These are phyloP conservation scores for Penaeus vannamei DNA, from an alignment of 1,140 invertebrate genomes.

Conservation along the genomic window DNA sequence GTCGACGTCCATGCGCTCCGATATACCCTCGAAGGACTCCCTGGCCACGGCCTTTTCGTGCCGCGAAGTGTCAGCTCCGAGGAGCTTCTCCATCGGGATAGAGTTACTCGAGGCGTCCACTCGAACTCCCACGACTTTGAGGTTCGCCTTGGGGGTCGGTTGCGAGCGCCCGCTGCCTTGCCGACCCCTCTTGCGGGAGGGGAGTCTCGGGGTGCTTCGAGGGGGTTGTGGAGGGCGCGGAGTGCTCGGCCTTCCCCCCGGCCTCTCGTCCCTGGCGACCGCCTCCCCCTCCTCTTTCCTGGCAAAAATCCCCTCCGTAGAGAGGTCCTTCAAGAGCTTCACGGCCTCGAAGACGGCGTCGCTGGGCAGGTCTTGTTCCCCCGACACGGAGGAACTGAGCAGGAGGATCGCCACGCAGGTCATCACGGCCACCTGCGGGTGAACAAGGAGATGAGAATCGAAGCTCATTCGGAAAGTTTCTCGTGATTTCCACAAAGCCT, in stretches of 20 bases:
- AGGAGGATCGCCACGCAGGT: conserved; percentile 11
- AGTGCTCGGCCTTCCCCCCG: not conserved
- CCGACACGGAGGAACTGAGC: not conserved
- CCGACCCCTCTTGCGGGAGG: not conserved
- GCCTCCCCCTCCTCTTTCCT: not conserved
- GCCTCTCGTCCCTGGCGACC: not conserved
- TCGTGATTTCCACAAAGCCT: not conserved
- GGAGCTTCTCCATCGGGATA: conserved; percentile 10
- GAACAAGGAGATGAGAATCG: not conserved
- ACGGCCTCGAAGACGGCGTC: conserved; percentile 52
- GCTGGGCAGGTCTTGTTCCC: conserved; percentile 35
- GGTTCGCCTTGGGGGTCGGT: not conserved
- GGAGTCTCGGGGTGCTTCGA: no score
- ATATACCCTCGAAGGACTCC: not conserved
- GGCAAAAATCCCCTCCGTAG: not conserved
- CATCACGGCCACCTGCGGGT: conserved; percentile 40
- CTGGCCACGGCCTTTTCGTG: not conserved
- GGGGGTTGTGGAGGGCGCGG: no score
- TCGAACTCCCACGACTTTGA: not conserved
- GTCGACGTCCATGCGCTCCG: not conserved
- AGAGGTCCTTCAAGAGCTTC: conserved; percentile 31
- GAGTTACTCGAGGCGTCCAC: conserved; percentile 32
- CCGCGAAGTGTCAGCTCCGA: conserved; percentile 16
- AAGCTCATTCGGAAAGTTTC: not conserved
- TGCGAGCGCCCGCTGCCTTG: not conserved